phyloP scores from a whole-genome alignment of 2,113 vertebrate species.

The Periophthalmus modestus region DNA sequence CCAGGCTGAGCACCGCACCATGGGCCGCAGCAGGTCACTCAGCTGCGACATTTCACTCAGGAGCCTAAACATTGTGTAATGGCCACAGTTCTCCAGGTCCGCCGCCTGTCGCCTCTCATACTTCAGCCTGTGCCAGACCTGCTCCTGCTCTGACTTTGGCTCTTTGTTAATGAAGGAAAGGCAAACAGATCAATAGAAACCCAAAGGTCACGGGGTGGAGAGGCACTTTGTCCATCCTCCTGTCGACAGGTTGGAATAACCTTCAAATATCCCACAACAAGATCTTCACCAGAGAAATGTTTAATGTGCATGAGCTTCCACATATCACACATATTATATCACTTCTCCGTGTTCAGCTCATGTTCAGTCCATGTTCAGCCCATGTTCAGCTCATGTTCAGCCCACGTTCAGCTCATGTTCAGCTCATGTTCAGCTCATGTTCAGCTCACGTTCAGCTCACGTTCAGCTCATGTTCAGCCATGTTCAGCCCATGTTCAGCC shows the following conservation, averaged over 20 bases:
- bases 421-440: too few species aligned
- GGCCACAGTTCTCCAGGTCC: slow-evolving; percentile 36
- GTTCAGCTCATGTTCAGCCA: too few species aligned
- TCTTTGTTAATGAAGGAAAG: slow-evolving; percentile 50
- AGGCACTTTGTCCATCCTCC: slow-evolving; percentile 13
- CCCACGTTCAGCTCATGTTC: too few species aligned
- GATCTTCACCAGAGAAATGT: slow-evolving; percentile 15
- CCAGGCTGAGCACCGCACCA: slow-evolving; percentile 26
- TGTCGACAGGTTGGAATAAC: slow-evolving; percentile 33
- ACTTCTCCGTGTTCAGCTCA: slow-evolving; percentile 15
- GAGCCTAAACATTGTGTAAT: slow-evolving; percentile 36
- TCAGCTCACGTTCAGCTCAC: too few species aligned
- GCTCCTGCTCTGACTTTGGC: slow-evolving; percentile 22
- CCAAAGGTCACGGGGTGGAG: slow-evolving; percentile 41
- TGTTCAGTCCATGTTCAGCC: too few species aligned
- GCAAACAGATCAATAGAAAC: slow-evolving; percentile 45
- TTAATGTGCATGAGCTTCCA: slow-evolving; percentile 45
- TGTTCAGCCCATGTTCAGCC: too few species aligned
- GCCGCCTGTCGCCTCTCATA: slow-evolving; percentile 49
- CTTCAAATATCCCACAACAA: slow-evolving; percentile 43
- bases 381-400: too few species aligned
- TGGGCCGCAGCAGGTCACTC: slow-evolving; percentile 27
- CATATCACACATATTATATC: slow-evolving; percentile 45
- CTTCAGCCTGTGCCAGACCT: slow-evolving; percentile 28
- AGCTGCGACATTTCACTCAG: slow-evolving; percentile 37